Base-by-base conservation (phyloP, 1,140 invertebrate genomes). In the Lineus longissimus region DNA sequence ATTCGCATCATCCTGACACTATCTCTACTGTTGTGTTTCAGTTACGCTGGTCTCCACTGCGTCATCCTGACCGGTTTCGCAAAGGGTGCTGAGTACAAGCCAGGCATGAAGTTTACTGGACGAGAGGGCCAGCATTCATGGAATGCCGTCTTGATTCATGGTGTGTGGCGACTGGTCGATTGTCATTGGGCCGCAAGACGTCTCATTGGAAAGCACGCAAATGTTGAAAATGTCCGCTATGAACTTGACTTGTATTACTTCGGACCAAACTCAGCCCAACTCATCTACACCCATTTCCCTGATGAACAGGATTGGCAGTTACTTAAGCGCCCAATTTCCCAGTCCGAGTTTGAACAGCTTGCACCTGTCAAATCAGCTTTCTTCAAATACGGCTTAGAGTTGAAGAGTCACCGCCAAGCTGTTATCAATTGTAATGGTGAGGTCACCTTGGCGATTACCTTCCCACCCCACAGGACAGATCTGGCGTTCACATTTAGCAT, bases 161-260 rank as follows among this genome's bases (percentile, higher is more conserved):
- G 78, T 7, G 74, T 73, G 9, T 82, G 80, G 80, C 75, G 79
- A 55, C 65, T 82, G 36, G 73, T 82, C 19, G 81, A 82, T 67
- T 79, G 77, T 41, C 80, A 81, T 66, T 82, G 81, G 81, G 81
- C 80, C 30, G 79, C 81, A 2, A 63, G 81, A 6, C 62, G 80
- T 31, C 76, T 81, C 65, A 81, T 81, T 43, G 81, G 80, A 29
- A 81, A 81, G 59, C 76, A 81, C 64, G 69, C 72, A 9, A 67
- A 70, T 1, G 75, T 76, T 59, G 77, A 79, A 63, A 51, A 65
- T 29, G 76, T 79, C 69, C 76, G 78, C 54, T 82, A 82, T 63
- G 78, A 80, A 62, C 69, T 82, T 13, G 80, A 81, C 62, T 76
- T 79, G 51, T 82, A 81, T 58, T 82, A 81, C 69, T 82, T 82